A percentile compares a stretch with the other conserved stretches of the same genome.
Evolutionary conservation across 2,888 invertebrate genomes (phyloP).

Genomic region (Rosalia funebris): DNA sequence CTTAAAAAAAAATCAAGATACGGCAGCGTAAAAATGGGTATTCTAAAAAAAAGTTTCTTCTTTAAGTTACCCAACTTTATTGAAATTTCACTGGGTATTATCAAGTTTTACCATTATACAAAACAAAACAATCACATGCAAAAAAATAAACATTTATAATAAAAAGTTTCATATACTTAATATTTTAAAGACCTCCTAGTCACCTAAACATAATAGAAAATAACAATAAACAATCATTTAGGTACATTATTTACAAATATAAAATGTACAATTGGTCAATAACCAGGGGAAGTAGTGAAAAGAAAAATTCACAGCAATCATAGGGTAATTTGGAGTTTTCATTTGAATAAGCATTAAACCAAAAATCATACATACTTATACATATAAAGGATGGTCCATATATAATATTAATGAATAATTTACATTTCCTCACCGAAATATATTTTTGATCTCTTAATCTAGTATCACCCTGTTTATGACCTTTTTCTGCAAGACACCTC

Average conservation of each 20-base stretch:
- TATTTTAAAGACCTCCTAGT: background rate
- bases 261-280: conserved; percentile 22
- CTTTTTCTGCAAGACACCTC: background rate
- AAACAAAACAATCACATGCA: conserved; percentile 16
- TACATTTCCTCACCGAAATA: background rate
- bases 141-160: conserved; percentile 10
- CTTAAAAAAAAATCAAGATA: conserved; percentile 32
- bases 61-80: conserved; percentile 30
- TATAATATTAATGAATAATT: background rate
- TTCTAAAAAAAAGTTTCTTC: conserved; percentile 26
- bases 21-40: conserved; percentile 27
- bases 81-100: conserved; percentile 25
- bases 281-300: background rate
- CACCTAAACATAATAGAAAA: conserved; percentile 19
- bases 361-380: conserved; percentile 2
- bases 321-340: background rate
- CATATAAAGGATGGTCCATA: conserved; percentile 8
- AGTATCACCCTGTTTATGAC: background rate
- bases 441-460: background rate
- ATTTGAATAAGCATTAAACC: background rate
- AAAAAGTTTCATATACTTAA: conserved; percentile 4
- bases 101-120: conserved; percentile 29
- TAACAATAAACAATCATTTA: conserved; percentile 23
- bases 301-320: conserved; percentile 5
- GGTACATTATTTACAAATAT: conserved; percentile 29